Conservation (phyloP, 2,797 vertebrate species). For the Oreortyx pictus region DNA sequence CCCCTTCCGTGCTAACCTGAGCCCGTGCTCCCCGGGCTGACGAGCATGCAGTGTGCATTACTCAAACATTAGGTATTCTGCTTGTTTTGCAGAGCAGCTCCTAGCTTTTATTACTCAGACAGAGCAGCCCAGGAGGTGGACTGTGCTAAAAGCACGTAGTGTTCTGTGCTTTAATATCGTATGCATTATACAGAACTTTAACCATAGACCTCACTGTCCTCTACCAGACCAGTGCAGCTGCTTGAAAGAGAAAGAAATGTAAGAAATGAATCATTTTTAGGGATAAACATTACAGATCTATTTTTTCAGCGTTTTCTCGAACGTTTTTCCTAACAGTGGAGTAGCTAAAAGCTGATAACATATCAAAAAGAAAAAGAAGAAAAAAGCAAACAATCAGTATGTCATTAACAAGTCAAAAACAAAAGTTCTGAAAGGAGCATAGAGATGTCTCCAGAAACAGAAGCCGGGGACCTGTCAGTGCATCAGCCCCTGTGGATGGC, state of each 20-base stretch:
- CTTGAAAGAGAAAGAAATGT: neutral
- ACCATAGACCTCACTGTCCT: neutral
- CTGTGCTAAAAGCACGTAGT: neutral
- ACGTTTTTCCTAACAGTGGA: neutral
- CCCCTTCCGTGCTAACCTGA: constrained; percentile 22
- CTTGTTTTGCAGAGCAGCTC: neutral
- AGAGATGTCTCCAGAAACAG: neutral
- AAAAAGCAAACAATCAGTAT: neutral
- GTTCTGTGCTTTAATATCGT: neutral
- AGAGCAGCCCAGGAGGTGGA: neutral
- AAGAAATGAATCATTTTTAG: neutral
- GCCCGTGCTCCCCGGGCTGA: neutral
- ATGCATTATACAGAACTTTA: neutral
- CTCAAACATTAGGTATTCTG: neutral
- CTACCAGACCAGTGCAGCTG: neutral
- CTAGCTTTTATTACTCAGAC: neutral
- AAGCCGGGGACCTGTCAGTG: neutral
- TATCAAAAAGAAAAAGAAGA: neutral
- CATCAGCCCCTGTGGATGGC: neutral
- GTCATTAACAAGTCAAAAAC: neutral
- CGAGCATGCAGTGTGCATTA: neutral
- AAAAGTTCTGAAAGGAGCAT: neutral
- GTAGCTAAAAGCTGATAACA: neutral
- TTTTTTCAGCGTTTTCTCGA: neutral
- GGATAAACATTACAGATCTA: neutral